A percentile compares a stretch with the other conserved stretches of the same genome.
Evolutionary conservation across 2,113 vertebrate species (phyloP).

Genomic region (Chaetops frenatus): DNA sequence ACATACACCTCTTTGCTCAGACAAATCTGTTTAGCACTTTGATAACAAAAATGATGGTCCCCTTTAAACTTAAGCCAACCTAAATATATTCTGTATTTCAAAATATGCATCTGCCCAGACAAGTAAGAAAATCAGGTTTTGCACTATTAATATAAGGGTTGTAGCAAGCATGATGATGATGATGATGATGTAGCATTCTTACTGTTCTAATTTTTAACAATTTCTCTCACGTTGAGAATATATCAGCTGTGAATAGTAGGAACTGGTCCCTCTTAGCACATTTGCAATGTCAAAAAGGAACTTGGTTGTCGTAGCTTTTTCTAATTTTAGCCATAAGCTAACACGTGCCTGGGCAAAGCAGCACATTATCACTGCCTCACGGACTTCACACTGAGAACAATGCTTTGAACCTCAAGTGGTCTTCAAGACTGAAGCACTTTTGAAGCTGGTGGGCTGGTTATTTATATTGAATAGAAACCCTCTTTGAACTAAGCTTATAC

Average conservation of each 20-base stretch:
- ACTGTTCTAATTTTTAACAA: neutral
- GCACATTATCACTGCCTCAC: neutral
- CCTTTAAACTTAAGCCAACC: slow-evolving; percentile 24
- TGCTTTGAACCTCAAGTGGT: slow-evolving; percentile 50
- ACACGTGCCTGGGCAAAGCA: neutral
- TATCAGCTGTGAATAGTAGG: neutral
- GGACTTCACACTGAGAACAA: neutral
- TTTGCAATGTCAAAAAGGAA: neutral
- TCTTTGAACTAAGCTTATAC: slow-evolving; percentile 21
- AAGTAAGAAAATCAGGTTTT: neutral
- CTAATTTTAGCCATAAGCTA: neutral
- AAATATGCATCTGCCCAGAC: neutral
- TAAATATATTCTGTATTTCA: neutral
- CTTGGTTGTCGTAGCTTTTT: neutral
- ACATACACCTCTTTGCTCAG: neutral
- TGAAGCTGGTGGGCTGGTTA: neutral
- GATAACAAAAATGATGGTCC: neutral
- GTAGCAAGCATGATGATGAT: neutral
- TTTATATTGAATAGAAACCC: neutral
- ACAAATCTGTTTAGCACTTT: neutral
- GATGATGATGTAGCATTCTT: neutral
- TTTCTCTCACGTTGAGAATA: neutral
- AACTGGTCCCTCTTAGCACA: neutral
- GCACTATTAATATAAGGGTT: neutral
- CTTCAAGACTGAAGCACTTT: slow-evolving; percentile 3